These are phyloP conservation scores for Phylloscopus trochiloides DNA, from an alignment of 2,113 vertebrate genomes.

Conservation along the genomic window DNA sequence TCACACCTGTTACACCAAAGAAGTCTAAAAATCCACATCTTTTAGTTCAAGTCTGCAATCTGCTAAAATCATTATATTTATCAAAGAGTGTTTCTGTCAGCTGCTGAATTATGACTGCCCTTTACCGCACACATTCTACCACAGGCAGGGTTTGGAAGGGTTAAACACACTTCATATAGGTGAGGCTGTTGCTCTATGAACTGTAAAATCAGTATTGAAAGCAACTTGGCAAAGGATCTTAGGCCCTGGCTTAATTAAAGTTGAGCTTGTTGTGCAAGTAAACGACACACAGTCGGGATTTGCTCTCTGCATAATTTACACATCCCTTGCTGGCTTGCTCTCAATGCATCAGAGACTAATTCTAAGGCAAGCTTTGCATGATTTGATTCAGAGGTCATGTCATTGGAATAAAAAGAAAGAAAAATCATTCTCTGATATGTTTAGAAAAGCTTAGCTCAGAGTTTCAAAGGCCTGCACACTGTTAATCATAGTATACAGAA, in stretches of 20 bases:
- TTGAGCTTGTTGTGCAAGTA: conserved; percentile 70
- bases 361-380: neutral
- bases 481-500: neutral
- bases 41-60: neutral
- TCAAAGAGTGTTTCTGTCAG: neutral
- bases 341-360: conserved; percentile 22
- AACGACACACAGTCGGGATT: conserved; percentile 64
- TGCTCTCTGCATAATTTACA: conserved; percentile 62
- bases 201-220: conserved; percentile 65
- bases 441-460: neutral
- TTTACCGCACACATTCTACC: neutral
- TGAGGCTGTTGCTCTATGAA: conserved; percentile 54
- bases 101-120: neutral
- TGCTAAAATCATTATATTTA: neutral
- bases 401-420: neutral
- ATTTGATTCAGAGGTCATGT: neutral
- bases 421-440: neutral
- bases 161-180: conserved; percentile 46
- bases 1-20: neutral
- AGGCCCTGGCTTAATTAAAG: conserved; percentile 65
- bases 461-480: neutral
- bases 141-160: neutral
- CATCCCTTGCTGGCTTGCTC: conserved; percentile 39
- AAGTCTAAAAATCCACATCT: neutral
- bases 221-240: conserved; percentile 61